Base-by-base conservation (phyloP, 2,113 vertebrate species). In the Azemiops feae region DNA sequence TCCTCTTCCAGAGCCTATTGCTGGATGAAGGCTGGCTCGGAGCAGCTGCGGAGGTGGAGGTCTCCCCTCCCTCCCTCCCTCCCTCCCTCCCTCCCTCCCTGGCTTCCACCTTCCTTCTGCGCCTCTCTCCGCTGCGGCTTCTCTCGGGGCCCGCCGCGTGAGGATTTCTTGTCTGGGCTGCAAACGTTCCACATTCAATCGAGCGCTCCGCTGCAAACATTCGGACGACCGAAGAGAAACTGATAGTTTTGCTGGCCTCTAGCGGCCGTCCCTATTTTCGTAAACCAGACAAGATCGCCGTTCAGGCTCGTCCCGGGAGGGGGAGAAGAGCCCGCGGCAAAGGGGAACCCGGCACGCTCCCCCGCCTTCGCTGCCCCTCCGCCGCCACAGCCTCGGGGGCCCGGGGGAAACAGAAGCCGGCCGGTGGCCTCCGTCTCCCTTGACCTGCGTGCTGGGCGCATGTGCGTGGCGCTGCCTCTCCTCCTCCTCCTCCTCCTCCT, bases 301-400 rank as follows among this genome's bases (percentile, higher is more conserved):
- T 9, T 60, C 25, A 0, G n/a, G 5, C 16, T 54, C 16, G 58
- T 0, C 23, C 0, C 9, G 1, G 25, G 9, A 8, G 2, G 23
- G 58, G 18, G 54, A 18, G 20, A 22, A 20, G 54, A 55, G 18
- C 20, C 54, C 5, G 12, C 69, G 69, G 16, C 69, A 6, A 34
- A 18, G 16, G 64, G 64, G 64, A 34, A 74, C 14, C 64, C n/a
- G 14, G 14, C n/a, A 30, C 1, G 85, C 18, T 43, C 57, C 64
- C 91, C n/a, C 54, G 91, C 90, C 47, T 16, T 16, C 85, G 43
- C 43, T 11, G 23, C 45, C 43, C 85, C 14, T 22, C 54, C 9
- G 4, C 43, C 3, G 9, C 25, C 85, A 5, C 85, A 47, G 64
- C 5, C 39, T 45, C 16, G 23, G 57, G 30, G 16, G 60, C 58